These are phyloP conservation scores for Spilarctia lutea DNA, from an alignment of 2,888 invertebrate species.

Conservation along the genomic window DNA sequence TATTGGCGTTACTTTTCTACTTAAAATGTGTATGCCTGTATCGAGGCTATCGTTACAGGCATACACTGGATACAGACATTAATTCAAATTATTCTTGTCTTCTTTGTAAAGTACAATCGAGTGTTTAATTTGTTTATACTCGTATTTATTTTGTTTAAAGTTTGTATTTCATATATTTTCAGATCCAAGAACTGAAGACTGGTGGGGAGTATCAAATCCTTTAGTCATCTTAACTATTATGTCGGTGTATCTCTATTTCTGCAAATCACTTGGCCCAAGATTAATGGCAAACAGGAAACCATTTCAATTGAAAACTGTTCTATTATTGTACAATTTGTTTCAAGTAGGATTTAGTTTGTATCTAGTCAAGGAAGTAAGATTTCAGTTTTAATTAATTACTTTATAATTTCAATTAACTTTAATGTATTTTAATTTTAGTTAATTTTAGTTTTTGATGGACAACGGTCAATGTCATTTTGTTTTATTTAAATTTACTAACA, in stretches of 20 bases:
- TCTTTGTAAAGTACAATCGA: no score
- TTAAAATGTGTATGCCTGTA: no score
- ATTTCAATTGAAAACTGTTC: constrained; percentile 88
- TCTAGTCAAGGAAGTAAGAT: constrained; percentile 36
- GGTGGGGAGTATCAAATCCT: constrained; percentile 45
- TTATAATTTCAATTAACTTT: neutral
- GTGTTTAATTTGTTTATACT: neutral
- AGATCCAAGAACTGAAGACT: constrained; percentile 54
- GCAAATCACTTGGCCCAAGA: constrained; percentile 40
- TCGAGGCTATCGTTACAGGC: no score
- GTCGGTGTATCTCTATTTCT: constrained; percentile 40
- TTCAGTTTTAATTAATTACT: neutral
- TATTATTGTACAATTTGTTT: constrained; percentile 92
- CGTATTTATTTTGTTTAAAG: neutral
- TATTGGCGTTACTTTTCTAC: no score
- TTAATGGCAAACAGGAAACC: constrained; percentile 88
- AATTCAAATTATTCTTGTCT: no score
- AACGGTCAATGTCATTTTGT: no score
- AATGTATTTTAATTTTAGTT: no score
- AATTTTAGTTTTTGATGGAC: no score
- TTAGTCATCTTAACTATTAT: constrained; percentile 33
- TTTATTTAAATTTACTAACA: no score
- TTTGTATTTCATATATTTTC: constrained; percentile 24
- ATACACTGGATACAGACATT: no score
- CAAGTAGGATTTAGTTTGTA: constrained; percentile 73